A percentile compares a stretch with the other conserved stretches of the same genome.
These are phyloP conservation scores for Chironomus striatipennis DNA, from an alignment of 1,140 invertebrate genomes.

Conservation along the genomic window DNA sequence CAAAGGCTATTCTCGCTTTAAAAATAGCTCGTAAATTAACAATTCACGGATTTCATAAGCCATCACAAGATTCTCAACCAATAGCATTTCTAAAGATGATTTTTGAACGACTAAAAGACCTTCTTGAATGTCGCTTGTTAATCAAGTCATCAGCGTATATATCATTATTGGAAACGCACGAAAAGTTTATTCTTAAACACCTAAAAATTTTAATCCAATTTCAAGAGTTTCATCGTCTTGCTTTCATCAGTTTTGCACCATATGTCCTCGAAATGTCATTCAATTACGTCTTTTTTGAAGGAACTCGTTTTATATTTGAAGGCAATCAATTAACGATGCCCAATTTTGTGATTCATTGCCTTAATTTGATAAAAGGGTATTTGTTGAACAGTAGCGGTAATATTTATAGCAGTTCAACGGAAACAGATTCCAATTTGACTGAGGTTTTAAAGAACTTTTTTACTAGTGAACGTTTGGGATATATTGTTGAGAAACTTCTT, in stretches of 20 bases:
- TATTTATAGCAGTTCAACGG: slow-evolving; percentile 26
- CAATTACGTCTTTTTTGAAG: slow-evolving; percentile 77
- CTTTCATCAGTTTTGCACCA: slow-evolving; percentile 69
- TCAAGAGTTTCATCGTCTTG: slow-evolving; percentile 65
- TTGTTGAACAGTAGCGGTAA: slow-evolving; percentile 52
- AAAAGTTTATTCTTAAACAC: slow-evolving; percentile 72
- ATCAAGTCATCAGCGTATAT: slow-evolving; percentile 28
- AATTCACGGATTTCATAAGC: slow-evolving; percentile 70
- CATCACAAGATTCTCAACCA: slow-evolving; percentile 61
- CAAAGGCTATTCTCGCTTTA: slow-evolving; percentile 66
- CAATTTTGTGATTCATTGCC: slow-evolving; percentile 76
- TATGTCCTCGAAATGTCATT: slow-evolving; percentile 71
- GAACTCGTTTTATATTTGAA: slow-evolving; percentile 40
- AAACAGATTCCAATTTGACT: slow-evolving; percentile 38
- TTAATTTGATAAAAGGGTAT: slow-evolving; percentile 81
- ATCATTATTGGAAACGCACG: slow-evolving; percentile 50
- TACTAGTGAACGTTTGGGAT: slow-evolving; percentile 53
- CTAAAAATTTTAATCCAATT: slow-evolving; percentile 70
- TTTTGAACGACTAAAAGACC: slow-evolving; percentile 64
- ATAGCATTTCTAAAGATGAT: slow-evolving; percentile 68
- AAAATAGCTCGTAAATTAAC: slow-evolving; percentile 76
- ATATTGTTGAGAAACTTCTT: slow-evolving; percentile 76
- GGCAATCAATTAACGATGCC: slow-evolving; percentile 70
- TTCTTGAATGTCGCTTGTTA: slow-evolving; percentile 55
- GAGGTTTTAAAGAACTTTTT: slow-evolving; percentile 57